Evolutionary conservation across 2,797 vertebrate genomes (phyloP).

Genomic region (Eulemur coronatus): DNA sequence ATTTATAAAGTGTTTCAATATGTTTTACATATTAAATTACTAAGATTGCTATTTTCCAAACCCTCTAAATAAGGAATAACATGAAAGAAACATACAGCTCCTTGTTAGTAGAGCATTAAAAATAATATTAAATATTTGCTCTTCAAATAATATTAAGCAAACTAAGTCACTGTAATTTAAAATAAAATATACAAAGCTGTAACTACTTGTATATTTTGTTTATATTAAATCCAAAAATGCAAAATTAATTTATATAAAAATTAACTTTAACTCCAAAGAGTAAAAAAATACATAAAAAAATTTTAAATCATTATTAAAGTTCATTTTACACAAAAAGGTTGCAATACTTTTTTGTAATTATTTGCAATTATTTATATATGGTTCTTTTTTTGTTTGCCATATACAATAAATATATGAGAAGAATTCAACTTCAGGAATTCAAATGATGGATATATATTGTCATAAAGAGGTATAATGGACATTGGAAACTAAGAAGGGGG

Average conservation of each 20-base stretch:
- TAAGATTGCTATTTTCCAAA: conserved; percentile 83
- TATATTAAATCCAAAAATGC: neutral
- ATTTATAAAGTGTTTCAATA: conserved; percentile 80
- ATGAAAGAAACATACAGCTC: neutral
- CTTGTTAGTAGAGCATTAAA: conserved; percentile 17
- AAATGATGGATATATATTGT: neutral
- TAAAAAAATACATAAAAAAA: neutral
- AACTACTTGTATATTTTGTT: neutral
- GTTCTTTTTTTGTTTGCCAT: neutral
- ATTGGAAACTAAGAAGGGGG: neutral
- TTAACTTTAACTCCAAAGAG: neutral
- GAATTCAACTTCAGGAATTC: neutral
- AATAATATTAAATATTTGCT: neutral
- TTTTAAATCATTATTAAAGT: neutral
- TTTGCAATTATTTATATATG: conserved; percentile 6
- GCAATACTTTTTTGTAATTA: neutral
- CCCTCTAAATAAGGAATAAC: conserved; percentile 49
- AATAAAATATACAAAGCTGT: neutral
- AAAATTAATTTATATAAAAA: conserved; percentile 23
- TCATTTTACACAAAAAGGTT: neutral
- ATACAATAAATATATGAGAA: neutral
- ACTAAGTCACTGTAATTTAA: neutral
- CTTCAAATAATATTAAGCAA: conserved; percentile 6
- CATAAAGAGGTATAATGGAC: neutral
- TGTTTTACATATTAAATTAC: conserved; percentile 80